Evolutionary conservation across 2,797 vertebrate genomes (phyloP), one percentile per base, ranked within the genome.

Genomic region (Hapalemur alaotrensis): DNA sequence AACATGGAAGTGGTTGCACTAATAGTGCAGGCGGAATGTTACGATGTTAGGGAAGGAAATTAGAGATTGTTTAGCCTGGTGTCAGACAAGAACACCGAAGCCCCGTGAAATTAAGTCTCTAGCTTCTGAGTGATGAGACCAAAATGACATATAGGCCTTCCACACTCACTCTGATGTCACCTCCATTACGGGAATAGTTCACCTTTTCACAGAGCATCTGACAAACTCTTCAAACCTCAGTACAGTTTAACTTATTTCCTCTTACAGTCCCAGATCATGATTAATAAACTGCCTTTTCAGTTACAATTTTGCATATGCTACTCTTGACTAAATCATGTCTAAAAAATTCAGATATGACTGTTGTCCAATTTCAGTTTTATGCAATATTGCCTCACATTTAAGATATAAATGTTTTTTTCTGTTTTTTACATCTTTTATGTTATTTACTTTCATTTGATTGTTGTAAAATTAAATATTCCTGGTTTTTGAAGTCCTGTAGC

Each of bases 401-500:
- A 86, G 65, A 80, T 86, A 67, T 14, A 86, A 88, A 93, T 73
- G 12, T 38, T 81, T 12, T 79, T 95, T 61, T 67, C 8, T 48
- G 48, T 76, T 93, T 96, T 87, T 57, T 63, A 83, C 35, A 88
- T 91, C 6, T 65, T 94, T 90, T 93, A 81, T 96, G 79, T 38
- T 91, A 61, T 63, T 97, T 82, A 52, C 92, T 88, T 94, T 95
- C 76, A 97, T 94, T 79, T 96, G 73, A 96, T 57, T 54, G 7
- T 83, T 82, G 11, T 85, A 89, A 89, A 84, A 61, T 28, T 92
- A 82, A 75, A 23, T 79, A 87, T 80, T 83, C n/a, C 22, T 81
- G 17, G 11, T 88, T 83, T 80, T 91, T 83, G 76, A 2, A 20
- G 65, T 83, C 32, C 2, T 91, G 22, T 81, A 92, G 41, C 75